A percentile compares a stretch with the other conserved stretches of the same genome.
These are phyloP conservation scores for Grus americana DNA, from an alignment of 2,113 vertebrate genomes.

Conservation along the genomic window DNA sequence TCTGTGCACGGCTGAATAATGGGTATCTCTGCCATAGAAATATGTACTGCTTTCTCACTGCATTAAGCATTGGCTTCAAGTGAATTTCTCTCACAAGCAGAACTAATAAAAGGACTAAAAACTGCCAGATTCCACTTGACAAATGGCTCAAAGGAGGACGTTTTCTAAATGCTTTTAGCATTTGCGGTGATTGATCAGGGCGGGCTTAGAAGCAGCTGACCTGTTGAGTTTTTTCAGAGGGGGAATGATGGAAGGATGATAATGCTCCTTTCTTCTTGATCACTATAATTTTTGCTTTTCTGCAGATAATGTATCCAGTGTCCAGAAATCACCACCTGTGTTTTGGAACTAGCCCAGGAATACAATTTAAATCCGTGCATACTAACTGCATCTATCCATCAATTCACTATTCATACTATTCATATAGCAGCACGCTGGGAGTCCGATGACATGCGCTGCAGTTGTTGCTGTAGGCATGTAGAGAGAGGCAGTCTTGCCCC, in stretches of 20 bases:
- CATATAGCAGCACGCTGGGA: not conserved
- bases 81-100: slow-evolving; percentile 59
- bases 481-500: not conserved
- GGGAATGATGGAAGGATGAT: not conserved
- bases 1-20: not conserved
- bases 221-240: not conserved
- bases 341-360: slow-evolving; percentile 31
- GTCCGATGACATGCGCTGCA: not conserved
- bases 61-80: slow-evolving; percentile 44
- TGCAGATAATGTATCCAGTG: not conserved
- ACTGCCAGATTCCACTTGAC: slow-evolving; percentile 43
- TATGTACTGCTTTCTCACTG: slow-evolving; percentile 32
- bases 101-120: slow-evolving; percentile 69
- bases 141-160: slow-evolving; percentile 34
- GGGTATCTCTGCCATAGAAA: not conserved
- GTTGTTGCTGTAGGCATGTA: not conserved
- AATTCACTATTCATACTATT: not conserved
- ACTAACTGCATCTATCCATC: not conserved
- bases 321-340: slow-evolving; percentile 51
- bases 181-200: slow-evolving; percentile 46
- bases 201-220: slow-evolving; percentile 4
- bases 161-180: slow-evolving; percentile 24
- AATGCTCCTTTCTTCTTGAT: not conserved
- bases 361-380: not conserved
- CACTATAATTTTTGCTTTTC: slow-evolving; percentile 36